Evolutionary conservation across 2,113 vertebrate genomes (phyloP).

Genomic region (Cyprinodon brontotheroides): DNA sequence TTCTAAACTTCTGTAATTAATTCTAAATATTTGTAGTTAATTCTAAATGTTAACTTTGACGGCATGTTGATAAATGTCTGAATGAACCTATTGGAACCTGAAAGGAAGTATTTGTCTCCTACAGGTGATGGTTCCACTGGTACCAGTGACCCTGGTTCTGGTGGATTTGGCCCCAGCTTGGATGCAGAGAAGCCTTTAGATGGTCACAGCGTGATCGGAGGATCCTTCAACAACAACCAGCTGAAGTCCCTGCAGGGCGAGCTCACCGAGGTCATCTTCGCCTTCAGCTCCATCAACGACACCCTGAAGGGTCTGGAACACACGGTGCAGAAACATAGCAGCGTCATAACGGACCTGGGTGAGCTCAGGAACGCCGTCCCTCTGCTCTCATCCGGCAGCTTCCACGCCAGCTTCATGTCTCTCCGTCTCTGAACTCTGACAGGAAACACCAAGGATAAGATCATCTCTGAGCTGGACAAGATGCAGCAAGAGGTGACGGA

Average conservation of each 20-base stretch:
- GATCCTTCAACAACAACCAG: slow-evolving; percentile 77
- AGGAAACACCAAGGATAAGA: slow-evolving; percentile 87
- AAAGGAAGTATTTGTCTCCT: not conserved
- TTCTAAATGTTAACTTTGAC: too few species aligned
- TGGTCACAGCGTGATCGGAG: slow-evolving; percentile 87
- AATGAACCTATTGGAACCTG: not conserved
- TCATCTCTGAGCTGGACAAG: slow-evolving; percentile 91
- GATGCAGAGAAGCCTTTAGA: slow-evolving; percentile 82
- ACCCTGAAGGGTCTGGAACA: slow-evolving; percentile 87
- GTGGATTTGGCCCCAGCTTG: slow-evolving; percentile 29
- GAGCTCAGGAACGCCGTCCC: not conserved
- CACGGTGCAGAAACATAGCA: slow-evolving; percentile 85
- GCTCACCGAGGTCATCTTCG: slow-evolving; percentile 83
- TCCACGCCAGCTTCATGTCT: not conserved
- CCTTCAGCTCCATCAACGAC: slow-evolving; percentile 88
- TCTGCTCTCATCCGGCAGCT: accelerated
- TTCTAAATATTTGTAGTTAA: too few species aligned
- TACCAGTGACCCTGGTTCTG: slow-evolving; percentile 3
- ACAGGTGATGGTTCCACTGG: slow-evolving; percentile 42
- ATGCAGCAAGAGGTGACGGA: slow-evolving; percentile 86
- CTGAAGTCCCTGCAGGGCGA: slow-evolving; percentile 86
- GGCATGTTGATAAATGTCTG: not conserved
- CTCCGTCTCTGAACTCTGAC: not conserved
- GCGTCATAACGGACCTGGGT: slow-evolving; percentile 84
- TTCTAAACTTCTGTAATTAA: too few species aligned